Evolutionary conservation across 1,140 invertebrate species (phyloP).

Genomic region (Atta cephalotes): DNA sequence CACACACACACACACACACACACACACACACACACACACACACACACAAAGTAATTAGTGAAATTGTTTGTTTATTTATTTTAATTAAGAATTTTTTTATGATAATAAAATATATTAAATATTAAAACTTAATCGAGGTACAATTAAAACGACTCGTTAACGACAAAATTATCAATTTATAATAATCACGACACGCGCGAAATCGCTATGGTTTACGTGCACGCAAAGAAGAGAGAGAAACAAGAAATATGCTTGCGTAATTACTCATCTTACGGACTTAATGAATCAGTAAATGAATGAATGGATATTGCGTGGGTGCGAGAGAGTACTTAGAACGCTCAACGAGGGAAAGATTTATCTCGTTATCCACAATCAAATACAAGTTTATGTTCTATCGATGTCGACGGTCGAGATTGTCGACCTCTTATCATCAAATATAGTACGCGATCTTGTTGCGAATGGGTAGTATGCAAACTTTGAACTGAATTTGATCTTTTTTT

Average conservation of each 20-base stretch:
- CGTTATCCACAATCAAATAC: constrained; percentile 47
- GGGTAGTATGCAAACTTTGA: constrained; percentile 46
- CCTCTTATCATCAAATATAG: constrained; percentile 57
- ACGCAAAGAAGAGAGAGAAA: neutral
- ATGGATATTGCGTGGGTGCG: constrained; percentile 71
- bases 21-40: neutral
- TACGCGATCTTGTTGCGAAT: neutral
- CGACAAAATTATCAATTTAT: constrained; percentile 31
- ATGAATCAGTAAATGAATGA: constrained; percentile 78
- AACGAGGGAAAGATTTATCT: constrained; percentile 69
- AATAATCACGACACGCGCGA: constrained; percentile 21
- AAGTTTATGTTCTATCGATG: constrained; percentile 64
- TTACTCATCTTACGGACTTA: constrained; percentile 65
- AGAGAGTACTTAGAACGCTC: constrained; percentile 60
- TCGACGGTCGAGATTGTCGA: constrained; percentile 32
- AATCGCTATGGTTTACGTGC: constrained; percentile 4
- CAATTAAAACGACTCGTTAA: neutral
- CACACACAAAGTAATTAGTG: neutral
- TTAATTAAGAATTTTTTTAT: constrained; percentile 17
- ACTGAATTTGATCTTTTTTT: constrained; percentile 11
- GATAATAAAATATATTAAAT: neutral
- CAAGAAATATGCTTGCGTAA: constrained; percentile 66
- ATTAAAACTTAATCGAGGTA: constrained; percentile 17
- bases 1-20: too few relatives aligned
- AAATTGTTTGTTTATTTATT: neutral